Conservation (phyloP, 2,797 vertebrate species). For the Melanotaenia pygmaea region DNA sequence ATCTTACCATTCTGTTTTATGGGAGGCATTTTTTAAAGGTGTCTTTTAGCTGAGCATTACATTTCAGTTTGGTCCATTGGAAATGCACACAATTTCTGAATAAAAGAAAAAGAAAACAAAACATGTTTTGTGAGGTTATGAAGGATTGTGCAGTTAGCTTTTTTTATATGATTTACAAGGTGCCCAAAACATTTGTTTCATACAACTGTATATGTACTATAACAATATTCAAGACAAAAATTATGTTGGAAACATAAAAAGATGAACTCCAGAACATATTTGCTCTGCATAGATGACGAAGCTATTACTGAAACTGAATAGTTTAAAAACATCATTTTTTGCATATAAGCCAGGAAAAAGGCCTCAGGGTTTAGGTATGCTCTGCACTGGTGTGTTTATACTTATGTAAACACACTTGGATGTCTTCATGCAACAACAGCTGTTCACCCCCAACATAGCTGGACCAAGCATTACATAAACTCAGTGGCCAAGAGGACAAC, state of each 20-base stretch:
- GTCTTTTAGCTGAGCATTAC: no score
- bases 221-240: background rate
- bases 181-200: no score
- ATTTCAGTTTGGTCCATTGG: no score
- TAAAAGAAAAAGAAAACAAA: no score
- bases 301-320: conserved; percentile 46
- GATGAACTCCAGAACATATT: conserved; percentile 19
- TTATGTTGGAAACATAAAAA: background rate
- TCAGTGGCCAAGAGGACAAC: background rate
- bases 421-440: conserved; percentile 55
- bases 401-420: conserved; percentile 68
- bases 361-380: conserved; percentile 36
- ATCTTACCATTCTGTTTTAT: no score
- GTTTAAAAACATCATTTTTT: conserved; percentile 48
- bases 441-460: conserved; percentile 65
- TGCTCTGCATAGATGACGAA: conserved; percentile 9
- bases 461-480: conserved; percentile 37
- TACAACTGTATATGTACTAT: no score
- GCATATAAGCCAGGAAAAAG: conserved; percentile 18
- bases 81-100: no score
- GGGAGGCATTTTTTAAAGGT: no score
- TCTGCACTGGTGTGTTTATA: conserved; percentile 64
- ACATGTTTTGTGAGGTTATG: no score
- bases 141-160: no score
- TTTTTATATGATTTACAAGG: no score